Conservation (phyloP, 1,140 invertebrate genomes). For the Coptotermes formosanus region DNA sequence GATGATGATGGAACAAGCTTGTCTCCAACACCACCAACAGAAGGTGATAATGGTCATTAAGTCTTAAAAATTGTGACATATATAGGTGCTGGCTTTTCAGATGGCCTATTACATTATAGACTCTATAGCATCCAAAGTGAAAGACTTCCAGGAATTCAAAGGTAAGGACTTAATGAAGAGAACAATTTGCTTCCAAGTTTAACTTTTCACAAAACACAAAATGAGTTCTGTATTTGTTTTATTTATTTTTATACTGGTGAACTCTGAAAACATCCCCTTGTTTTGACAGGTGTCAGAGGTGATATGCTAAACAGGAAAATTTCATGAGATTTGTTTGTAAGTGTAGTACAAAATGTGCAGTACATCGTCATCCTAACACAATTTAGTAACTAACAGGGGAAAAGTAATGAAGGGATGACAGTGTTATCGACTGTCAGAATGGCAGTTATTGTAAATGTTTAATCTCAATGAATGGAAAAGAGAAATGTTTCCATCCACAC, state of each 20-base stretch:
- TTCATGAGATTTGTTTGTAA: neutral
- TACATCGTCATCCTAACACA: neutral
- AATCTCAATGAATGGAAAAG: neutral
- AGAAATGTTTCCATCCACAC: conserved; percentile 1
- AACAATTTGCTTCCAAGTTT: neutral
- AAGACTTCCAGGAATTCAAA: neutral
- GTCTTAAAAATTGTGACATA: neutral
- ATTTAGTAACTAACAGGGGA: neutral
- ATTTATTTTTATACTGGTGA: conserved; percentile 3
- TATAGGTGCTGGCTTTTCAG: neutral
- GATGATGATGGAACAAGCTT: neutral
- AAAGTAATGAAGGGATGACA: neutral
- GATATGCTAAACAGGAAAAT: neutral
- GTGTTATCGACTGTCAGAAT: neutral
- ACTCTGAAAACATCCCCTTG: neutral
- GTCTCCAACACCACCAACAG: neutral
- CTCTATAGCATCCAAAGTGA: neutral
- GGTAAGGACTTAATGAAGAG: neutral
- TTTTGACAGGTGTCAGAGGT: neutral
- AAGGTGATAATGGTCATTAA: neutral
- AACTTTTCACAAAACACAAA: neutral
- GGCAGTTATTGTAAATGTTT: neutral
- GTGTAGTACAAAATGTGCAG: neutral
- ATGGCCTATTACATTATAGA: neutral
- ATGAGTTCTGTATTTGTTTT: neutral